Evolutionary conservation across 2,888 invertebrate species (phyloP), one percentile per base, ranked within the genome.

Genomic region (Phyto melanocephala): DNA sequence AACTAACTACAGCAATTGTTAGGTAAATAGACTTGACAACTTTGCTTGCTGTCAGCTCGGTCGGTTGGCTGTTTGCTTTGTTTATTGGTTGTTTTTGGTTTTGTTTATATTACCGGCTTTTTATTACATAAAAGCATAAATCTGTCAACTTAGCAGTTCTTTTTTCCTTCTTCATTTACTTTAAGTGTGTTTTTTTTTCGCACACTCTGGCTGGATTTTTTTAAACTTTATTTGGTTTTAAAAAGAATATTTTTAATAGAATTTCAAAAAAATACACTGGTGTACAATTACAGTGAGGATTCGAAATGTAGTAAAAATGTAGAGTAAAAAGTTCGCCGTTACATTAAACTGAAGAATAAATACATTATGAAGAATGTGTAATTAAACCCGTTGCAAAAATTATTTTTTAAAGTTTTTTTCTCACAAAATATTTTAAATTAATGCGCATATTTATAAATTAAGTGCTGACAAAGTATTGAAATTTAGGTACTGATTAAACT

Each of bases 21-120:
- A 60, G 17, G 65, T 75, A 78, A 65, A 78, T 58, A 68, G 52
- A 67, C 45, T 67, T 78, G 78, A 74, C 78, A 81, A 56, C 67
- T 62, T 50, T 62, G 71, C 71, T 6, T 58, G 70, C 58, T 67
- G 50, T 40, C 40, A 50, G n/a, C 60, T 28, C 52, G 28, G 60
- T 35, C 50, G 58, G 33, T 63, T 70, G 68, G 28, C 28, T 63
- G 54, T 47, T 65, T 52, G 68, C 17, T 74, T 24, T 37, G 13
- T 47, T n/a, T 33, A n/a, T 20, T 20, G 65, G 47, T 52, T 60
- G 63, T 74, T 71, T 68, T 74, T 78, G 68, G 62, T 71, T 70
- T 76, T 76, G 71, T 74, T 81, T 81, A 74, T 74, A 65, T 78
- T 81, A 63, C 70, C 81, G 74, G 81, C 74, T 75, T 78, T 80